A percentile compares a stretch with the other conserved stretches of the same genome.
These are phyloP conservation scores for Mnemiopsis leidyi DNA, from an alignment of 37 sponge, comb jelly and placozoan species.

Conservation along the genomic window DNA sequence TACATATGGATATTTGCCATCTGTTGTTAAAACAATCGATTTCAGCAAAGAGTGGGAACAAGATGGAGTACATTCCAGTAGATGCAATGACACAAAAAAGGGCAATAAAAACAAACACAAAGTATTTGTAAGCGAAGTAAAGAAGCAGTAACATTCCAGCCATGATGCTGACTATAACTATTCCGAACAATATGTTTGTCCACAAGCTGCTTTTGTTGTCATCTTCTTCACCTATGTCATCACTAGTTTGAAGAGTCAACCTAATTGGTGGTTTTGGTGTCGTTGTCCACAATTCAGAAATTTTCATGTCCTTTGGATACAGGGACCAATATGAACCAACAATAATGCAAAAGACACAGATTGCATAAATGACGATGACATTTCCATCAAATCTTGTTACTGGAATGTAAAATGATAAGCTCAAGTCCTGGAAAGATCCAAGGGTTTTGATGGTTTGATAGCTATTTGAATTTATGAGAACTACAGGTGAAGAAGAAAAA, in stretches of 20 bases:
- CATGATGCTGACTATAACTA: slow-evolving; percentile 68
- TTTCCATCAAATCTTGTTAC: slow-evolving; percentile 2
- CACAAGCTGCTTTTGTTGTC: background rate
- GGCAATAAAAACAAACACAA: slow-evolving; percentile 81
- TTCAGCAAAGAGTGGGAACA: slow-evolving; percentile 76
- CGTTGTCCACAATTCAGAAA: slow-evolving; percentile 61
- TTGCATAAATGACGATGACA: slow-evolving; percentile 9
- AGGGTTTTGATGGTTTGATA: background rate
- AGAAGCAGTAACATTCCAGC: slow-evolving; percentile 73
- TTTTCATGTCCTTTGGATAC: slow-evolving; percentile 6
- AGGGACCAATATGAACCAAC: slow-evolving; percentile 48
- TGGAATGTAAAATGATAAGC: slow-evolving; percentile 22
- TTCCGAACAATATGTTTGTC: slow-evolving; percentile 42
- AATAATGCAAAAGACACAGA: slow-evolving; percentile 51
- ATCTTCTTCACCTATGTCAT: background rate
- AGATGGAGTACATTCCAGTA: slow-evolving; percentile 69
- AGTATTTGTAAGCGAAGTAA: slow-evolving; percentile 78
- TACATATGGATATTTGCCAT: background rate
- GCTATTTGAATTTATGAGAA: slow-evolving; percentile 7
- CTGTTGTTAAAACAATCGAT: slow-evolving; percentile 59
- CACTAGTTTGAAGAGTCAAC: background rate
- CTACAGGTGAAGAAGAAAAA: slow-evolving; percentile 21
- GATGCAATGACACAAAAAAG: slow-evolving; percentile 70
- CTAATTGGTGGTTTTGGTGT: slow-evolving; percentile 25
- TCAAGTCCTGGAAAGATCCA: background rate